A percentile compares a stretch with the other conserved stretches of the same genome.
Evolutionary conservation across 2,797 vertebrate genomes (phyloP).

Genomic region (Smutsia temminckii): DNA sequence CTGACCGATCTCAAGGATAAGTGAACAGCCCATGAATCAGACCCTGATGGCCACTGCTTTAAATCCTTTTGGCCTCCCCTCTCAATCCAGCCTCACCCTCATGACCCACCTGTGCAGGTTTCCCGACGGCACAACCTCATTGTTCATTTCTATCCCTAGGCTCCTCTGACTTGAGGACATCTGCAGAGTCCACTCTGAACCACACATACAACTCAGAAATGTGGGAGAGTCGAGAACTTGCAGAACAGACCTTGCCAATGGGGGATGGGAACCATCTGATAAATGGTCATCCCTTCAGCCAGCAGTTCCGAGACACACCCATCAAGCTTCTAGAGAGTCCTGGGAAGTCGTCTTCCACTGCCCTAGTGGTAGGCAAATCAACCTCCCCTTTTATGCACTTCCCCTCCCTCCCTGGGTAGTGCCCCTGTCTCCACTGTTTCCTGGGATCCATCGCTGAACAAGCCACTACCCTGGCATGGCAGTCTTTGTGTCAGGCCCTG

Average conservation of each 20-base stretch:
- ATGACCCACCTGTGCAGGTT: background rate
- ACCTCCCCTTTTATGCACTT: background rate
- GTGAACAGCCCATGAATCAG: background rate
- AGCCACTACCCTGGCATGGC: background rate
- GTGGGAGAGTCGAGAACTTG: background rate
- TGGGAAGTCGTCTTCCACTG: background rate
- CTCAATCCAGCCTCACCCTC: background rate
- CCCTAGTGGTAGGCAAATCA: too few species aligned
- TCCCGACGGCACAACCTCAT: background rate
- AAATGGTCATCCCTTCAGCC: background rate
- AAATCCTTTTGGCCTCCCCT: background rate
- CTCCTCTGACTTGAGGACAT: background rate
- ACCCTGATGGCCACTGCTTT: background rate
- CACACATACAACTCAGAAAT: background rate
- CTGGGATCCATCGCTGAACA: background rate
- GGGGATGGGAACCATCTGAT: background rate
- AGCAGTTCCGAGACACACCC: background rate
- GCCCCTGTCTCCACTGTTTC: background rate
- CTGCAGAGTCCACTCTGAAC: background rate
- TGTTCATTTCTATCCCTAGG: accelerated
- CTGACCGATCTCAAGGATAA: background rate
- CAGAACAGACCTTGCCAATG: background rate
- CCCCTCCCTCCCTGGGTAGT: background rate
- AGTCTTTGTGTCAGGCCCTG: background rate
- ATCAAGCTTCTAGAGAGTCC: background rate